Percentiles rank a stretch among this genome's conserved stretches.
phyloP scores from a whole-genome alignment of 2,797 vertebrate genomes.

The Artibeus lituratus region DNA sequence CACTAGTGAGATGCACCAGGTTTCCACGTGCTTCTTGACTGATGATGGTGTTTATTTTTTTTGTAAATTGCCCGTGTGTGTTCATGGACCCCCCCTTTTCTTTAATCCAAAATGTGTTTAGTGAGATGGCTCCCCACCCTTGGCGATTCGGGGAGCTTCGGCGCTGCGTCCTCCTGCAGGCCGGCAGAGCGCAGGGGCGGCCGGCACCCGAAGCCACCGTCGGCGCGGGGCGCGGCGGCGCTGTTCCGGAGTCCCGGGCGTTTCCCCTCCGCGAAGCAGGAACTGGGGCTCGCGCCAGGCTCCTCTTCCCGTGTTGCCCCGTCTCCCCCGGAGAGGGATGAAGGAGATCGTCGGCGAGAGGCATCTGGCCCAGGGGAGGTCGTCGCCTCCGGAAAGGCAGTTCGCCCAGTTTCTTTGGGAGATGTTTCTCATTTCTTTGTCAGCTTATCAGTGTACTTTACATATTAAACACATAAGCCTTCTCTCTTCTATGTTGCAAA shows the following conservation, averaged over 20 bases:
- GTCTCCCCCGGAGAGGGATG: not conserved
- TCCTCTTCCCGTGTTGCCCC: not conserved
- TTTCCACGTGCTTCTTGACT: not conserved
- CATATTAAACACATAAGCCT: not conserved
- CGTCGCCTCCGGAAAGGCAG: not conserved
- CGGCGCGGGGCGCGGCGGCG: too few relatives aligned
- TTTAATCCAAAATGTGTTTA: not conserved
- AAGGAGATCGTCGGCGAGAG: not conserved
- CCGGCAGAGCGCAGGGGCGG: too few relatives aligned
- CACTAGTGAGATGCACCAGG: not conserved
- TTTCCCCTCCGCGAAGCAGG: not conserved
- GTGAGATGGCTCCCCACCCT: not conserved
- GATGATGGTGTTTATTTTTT: not conserved
- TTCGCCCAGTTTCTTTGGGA: not conserved
- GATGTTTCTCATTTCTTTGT: not conserved
- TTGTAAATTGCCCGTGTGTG: not conserved
- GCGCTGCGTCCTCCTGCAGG: too few relatives aligned
- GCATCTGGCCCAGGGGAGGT: not conserved
- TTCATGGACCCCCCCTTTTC: too few relatives aligned
- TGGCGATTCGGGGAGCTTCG: too few relatives aligned
- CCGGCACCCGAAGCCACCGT: fast-evolving
- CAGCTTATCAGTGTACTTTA: not conserved
- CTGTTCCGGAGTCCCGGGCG: too few relatives aligned
- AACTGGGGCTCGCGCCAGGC: not conserved
- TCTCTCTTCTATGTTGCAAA: not conserved